phyloP scores from a whole-genome alignment of 2,888 invertebrate genomes.

The Pseudolycoriella hygida region DNA sequence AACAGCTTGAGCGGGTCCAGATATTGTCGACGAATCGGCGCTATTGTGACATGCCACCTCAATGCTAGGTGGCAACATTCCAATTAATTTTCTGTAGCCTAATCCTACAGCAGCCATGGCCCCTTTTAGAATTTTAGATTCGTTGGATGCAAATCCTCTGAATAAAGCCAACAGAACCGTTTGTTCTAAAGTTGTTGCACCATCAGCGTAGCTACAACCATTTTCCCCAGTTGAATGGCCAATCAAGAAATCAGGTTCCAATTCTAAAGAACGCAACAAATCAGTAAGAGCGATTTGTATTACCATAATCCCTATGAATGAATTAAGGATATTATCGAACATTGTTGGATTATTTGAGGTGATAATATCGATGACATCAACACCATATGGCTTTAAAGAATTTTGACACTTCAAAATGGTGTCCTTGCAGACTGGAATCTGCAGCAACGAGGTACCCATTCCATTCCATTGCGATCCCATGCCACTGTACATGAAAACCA shows the following conservation, averaged over 20 bases:
- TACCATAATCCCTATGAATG: slow-evolving; percentile 58
- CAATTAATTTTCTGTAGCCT: slow-evolving; percentile 34
- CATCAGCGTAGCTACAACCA: slow-evolving; percentile 90
- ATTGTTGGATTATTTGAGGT: slow-evolving; percentile 39
- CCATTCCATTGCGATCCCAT: slow-evolving; percentile 82
- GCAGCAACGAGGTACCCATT: slow-evolving; percentile 63
- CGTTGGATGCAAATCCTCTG: slow-evolving; percentile 56
- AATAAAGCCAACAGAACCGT: slow-evolving; percentile 72
- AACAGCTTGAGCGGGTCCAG: slow-evolving; percentile 50
- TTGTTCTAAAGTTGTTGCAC: slow-evolving; percentile 72
- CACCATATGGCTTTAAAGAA: slow-evolving; percentile 37
- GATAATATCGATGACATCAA: slow-evolving; percentile 45
- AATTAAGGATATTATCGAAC: slow-evolving; percentile 45
- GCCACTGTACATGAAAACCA: slow-evolving; percentile 83
- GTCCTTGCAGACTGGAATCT: slow-evolving; percentile 50
- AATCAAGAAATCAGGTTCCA: slow-evolving; percentile 55
- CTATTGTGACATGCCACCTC: slow-evolving; percentile 81
- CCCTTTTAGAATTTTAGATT: slow-evolving; percentile 49
- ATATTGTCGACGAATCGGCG: slow-evolving; percentile 72
- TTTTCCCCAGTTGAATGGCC: slow-evolving; percentile 92
- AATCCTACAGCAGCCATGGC: slow-evolving; percentile 81
- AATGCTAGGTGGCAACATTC: slow-evolving; percentile 53
- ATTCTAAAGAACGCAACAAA: slow-evolving; percentile 37
- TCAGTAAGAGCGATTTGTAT: slow-evolving; percentile 45
- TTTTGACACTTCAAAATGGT: slow-evolving; percentile 46